Evolutionary conservation across 2,888 invertebrate genomes (phyloP).

Genomic region (Mesorhabditis belari): DNA sequence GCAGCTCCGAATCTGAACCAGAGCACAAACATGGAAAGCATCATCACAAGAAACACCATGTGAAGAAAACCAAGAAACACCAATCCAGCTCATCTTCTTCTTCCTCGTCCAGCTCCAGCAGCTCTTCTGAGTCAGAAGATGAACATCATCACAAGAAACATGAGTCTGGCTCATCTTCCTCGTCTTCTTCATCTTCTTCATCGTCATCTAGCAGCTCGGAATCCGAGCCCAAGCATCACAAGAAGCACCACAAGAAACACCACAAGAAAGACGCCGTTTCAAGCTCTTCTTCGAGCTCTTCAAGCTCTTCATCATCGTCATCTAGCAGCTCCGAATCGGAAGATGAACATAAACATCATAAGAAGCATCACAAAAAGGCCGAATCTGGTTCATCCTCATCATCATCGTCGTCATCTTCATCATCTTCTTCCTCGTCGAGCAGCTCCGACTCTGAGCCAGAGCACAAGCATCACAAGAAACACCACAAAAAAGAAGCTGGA

Average conservation of each 20-base stretch:
- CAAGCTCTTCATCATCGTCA: not conserved
- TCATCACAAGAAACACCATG: not conserved
- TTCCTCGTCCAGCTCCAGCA: not conserved
- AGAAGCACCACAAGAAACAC: not conserved
- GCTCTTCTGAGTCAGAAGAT: not conserved
- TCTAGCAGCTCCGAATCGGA: not conserved
- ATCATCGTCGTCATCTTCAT: not conserved
- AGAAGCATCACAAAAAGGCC: not conserved
- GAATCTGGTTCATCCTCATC: not conserved
- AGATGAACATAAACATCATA: not conserved
- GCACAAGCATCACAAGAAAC: not conserved
- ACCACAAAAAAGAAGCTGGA: not conserved
- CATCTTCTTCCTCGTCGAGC: not conserved
- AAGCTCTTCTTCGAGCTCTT: not conserved
- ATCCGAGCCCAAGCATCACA: not conserved
- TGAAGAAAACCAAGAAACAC: not conserved
- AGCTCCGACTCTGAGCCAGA: not conserved
- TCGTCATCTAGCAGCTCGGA: not conserved
- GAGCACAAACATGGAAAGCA: slow-evolving; percentile 1
- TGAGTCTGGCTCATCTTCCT: not conserved
- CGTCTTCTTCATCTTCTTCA: not conserved
- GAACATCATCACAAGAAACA: not conserved
- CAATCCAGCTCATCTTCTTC: not conserved
- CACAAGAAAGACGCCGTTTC: not conserved
- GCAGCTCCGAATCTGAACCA: not conserved